phyloP scores from a whole-genome alignment of 2,797 vertebrate species.

The Sphenodon punctatus region DNA sequence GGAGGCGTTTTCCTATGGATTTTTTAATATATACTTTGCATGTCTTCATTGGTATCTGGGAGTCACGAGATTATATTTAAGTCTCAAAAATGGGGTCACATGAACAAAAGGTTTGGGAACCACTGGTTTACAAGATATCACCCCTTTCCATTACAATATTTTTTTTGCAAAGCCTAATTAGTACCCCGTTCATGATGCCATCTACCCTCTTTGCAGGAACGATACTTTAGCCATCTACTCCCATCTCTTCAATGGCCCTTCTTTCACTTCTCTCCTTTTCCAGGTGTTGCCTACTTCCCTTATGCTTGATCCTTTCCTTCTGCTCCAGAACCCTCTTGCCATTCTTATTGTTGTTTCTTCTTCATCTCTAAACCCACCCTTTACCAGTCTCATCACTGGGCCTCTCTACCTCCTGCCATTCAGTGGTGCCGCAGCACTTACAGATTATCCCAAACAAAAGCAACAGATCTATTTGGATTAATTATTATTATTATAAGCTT shows the following conservation, averaged over 20 bases:
- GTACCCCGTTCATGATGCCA: neutral
- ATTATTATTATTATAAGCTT: no score
- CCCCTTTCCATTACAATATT: neutral
- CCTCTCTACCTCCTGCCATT: neutral
- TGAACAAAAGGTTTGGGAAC: no score
- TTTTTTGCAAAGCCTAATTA: neutral
- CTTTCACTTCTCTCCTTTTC: neutral
- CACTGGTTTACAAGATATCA: neutral
- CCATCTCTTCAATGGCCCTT: rapidly evolving
- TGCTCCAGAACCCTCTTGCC: neutral
- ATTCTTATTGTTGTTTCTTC: neutral
- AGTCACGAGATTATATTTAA: no score
- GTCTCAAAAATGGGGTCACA: no score
- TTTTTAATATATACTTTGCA: no score
- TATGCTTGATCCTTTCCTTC: neutral
- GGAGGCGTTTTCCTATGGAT: no score
- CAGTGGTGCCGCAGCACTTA: neutral
- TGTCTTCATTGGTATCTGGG: no score
- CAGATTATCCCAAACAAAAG: neutral
- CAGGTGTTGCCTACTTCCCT: neutral
- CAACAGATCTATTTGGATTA: neutral
- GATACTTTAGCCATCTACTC: neutral
- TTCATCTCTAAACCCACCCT: neutral
- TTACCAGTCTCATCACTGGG: neutral
- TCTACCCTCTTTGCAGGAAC: neutral